Evolutionary conservation across 2,113 vertebrate genomes (phyloP).

Genomic region (Progne subis): DNA sequence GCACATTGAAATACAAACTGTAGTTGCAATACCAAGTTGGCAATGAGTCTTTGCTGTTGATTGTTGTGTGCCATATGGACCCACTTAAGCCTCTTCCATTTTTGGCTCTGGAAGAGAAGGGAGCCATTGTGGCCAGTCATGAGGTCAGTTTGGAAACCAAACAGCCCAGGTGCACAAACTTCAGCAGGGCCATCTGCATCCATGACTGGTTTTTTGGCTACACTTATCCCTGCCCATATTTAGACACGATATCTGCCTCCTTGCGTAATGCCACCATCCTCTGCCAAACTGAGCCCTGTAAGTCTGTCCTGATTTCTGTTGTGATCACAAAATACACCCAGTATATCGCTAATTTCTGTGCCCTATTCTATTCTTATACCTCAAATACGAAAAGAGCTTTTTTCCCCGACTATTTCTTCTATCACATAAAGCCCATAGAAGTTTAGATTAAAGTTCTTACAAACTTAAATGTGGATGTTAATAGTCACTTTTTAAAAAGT

Average conservation of each 20-base stretch:
- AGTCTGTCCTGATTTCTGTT: conserved; percentile 23
- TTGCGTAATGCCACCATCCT: not conserved
- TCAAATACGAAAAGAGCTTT: not conserved
- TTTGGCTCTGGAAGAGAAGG: conserved; percentile 60
- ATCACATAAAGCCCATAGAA: not conserved
- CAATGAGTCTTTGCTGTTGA: conserved; percentile 51
- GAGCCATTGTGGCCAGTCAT: conserved; percentile 63
- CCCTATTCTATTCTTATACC: not conserved
- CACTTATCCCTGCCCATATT: conserved; percentile 17
- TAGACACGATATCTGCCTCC: conserved; percentile 26
- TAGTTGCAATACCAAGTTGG: conserved; percentile 62
- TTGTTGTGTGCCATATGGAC: conserved; percentile 73
- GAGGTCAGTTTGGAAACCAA: conserved; percentile 71
- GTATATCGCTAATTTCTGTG: not conserved
- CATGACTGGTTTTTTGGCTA: conserved; percentile 8
- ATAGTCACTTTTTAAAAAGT: not conserved
- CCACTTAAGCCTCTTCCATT: conserved; percentile 70
- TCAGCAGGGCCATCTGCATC: conserved; percentile 68
- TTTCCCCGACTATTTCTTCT: not conserved
- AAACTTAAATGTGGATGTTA: not conserved
- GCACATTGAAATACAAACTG: conserved; percentile 66
- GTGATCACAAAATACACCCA: not conserved
- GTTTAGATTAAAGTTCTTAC: not conserved
- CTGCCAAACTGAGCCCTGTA: not conserved
- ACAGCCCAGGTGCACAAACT: conserved; percentile 67